Percentiles rank a stretch among this genome's conserved stretches.
These are phyloP conservation scores for Elachura formosa DNA, from an alignment of 2,113 vertebrate species.

Conservation along the genomic window DNA sequence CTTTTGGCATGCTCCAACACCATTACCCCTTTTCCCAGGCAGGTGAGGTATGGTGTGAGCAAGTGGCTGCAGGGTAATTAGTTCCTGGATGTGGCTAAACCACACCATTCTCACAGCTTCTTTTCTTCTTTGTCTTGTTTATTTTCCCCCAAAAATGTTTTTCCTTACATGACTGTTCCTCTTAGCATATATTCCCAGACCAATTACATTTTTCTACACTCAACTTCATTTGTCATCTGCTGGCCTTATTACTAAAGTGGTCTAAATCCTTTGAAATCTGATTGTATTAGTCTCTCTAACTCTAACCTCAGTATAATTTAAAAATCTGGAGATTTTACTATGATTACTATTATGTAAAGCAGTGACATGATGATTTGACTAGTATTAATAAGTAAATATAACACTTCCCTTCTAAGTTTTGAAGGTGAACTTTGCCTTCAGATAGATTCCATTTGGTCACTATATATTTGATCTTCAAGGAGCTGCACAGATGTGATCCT, in stretches of 20 bases:
- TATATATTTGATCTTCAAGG: not conserved
- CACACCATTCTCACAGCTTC: not conserved
- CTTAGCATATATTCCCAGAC: not conserved
- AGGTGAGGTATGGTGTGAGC: not conserved
- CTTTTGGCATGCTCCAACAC: not conserved
- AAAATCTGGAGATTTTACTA: constrained; percentile 20
- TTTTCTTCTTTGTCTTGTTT: not conserved
- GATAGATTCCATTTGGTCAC: not conserved
- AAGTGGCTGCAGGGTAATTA: not conserved
- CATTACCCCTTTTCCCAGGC: not conserved
- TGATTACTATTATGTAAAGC: not conserved
- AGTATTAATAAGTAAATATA: not conserved
- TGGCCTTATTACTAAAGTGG: constrained; percentile 52
- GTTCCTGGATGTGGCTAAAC: not conserved
- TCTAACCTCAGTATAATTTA: constrained; percentile 4
- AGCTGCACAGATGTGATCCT: not conserved
- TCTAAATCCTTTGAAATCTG: constrained; percentile 41
- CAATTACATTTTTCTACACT: constrained; percentile 19
- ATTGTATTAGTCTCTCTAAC: constrained; percentile 24
- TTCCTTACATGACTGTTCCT: not conserved
- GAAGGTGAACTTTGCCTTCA: not conserved
- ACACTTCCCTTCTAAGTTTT: not conserved
- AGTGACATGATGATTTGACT: not conserved
- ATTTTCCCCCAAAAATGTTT: not conserved
- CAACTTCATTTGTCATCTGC: constrained; percentile 54